phyloP scores from a whole-genome alignment of 1,140 invertebrate genomes.

The Calycopis cecrops region DNA sequence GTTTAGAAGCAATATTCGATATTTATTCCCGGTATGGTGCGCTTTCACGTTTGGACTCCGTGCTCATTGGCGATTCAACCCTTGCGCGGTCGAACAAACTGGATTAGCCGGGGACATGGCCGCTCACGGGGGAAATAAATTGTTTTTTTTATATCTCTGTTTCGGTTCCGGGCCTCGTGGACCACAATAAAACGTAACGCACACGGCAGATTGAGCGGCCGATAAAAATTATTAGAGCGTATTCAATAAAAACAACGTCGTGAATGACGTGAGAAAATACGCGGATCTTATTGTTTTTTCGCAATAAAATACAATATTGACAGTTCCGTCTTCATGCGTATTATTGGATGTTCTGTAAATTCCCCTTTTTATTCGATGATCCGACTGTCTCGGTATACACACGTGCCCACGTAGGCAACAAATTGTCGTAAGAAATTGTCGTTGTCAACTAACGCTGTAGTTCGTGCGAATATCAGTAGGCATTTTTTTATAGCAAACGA shows the following conservation, averaged over 20 bases:
- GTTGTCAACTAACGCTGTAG: too few relatives aligned
- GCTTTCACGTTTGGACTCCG: slow-evolving; percentile 56
- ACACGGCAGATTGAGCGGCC: not conserved
- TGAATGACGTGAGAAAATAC: slow-evolving; percentile 9
- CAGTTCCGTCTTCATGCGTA: not conserved
- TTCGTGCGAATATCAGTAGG: too few relatives aligned
- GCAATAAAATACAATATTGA: slow-evolving; percentile 2
- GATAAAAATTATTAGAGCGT: slow-evolving; percentile 3
- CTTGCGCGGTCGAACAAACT: slow-evolving; percentile 68
- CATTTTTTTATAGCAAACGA: too few relatives aligned
- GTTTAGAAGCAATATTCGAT: slow-evolving; percentile 23
- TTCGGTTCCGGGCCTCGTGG: not conserved
- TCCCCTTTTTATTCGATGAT: too few relatives aligned
- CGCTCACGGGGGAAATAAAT: slow-evolving; percentile 58
- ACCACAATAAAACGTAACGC: slow-evolving; percentile 6
- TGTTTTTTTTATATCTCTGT: slow-evolving; percentile 30
- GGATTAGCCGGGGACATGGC: slow-evolving; percentile 66
- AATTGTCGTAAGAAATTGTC: too few relatives aligned
- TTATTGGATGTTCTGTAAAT: too few relatives aligned
- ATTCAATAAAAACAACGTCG: not conserved
- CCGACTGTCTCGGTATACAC: too few relatives aligned
- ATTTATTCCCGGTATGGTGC: too few relatives aligned
- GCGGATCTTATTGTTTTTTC: slow-evolving; percentile 5
- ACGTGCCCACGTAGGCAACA: too few relatives aligned
- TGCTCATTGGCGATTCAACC: slow-evolving; percentile 68